Evolutionary conservation across 2,113 vertebrate genomes (phyloP).

Genomic region (Thalassarche chlororhynchos): DNA sequence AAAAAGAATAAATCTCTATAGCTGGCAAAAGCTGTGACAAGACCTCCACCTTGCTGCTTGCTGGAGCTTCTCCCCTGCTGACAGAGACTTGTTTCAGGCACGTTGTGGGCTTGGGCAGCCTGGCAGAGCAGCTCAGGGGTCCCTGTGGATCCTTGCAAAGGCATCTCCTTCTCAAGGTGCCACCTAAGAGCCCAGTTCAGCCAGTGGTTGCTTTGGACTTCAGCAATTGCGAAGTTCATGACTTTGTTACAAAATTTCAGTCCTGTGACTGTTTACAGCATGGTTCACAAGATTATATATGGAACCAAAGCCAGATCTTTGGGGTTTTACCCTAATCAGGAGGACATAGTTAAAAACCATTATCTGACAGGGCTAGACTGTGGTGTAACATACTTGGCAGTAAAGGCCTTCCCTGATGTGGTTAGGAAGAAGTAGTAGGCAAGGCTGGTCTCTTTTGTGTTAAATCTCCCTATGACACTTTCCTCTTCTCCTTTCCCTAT

Average conservation of each 20-base stretch:
- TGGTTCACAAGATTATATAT: background rate
- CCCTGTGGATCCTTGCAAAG: background rate
- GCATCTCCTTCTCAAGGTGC: background rate
- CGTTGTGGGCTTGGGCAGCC: background rate
- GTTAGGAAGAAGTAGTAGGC: background rate
- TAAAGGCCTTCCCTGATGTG: background rate
- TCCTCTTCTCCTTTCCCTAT: background rate
- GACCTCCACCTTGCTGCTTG: background rate
- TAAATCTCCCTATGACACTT: background rate
- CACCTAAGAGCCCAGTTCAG: background rate
- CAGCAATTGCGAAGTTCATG: background rate
- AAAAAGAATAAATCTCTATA: background rate
- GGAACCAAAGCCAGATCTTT: background rate
- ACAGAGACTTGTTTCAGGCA: background rate
- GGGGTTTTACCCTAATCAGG: background rate
- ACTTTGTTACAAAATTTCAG: background rate
- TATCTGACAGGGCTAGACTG: background rate
- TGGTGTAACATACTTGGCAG: background rate
- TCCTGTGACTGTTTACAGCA: background rate
- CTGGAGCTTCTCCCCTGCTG: background rate
- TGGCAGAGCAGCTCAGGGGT: background rate
- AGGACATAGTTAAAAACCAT: background rate
- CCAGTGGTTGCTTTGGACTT: background rate
- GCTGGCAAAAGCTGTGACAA: background rate
- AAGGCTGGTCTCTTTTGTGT: background rate